Evolutionary conservation across 2,797 vertebrate genomes (phyloP).

Genomic region (Ctenopoma kingsleyae): DNA sequence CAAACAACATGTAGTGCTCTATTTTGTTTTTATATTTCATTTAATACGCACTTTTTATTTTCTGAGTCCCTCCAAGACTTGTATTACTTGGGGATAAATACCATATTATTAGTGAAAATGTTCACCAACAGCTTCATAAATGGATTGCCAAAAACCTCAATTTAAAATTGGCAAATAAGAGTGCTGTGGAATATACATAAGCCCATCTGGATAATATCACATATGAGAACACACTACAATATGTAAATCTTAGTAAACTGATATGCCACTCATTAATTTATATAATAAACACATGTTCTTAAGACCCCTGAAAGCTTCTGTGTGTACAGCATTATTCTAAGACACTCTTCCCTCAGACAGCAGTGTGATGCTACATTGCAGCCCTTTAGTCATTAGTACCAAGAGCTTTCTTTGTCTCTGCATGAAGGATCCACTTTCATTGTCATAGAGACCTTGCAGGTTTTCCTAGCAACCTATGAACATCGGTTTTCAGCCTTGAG

Average conservation of each 20-base stretch:
- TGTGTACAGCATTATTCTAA: conserved; percentile 7
- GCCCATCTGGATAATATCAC: too few species aligned
- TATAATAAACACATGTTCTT: background rate
- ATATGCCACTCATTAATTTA: conserved; percentile 14
- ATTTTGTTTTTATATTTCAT: background rate
- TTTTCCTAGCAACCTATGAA: conserved; percentile 52
- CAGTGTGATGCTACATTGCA: conserved; percentile 29
- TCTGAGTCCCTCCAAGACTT: background rate
- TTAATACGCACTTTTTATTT: background rate
- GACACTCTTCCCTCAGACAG: conserved; percentile 25
- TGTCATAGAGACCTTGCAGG: conserved; percentile 43
- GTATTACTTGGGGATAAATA: background rate
- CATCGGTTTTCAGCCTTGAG: conserved; percentile 34
- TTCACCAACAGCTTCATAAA: background rate
- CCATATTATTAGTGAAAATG: background rate
- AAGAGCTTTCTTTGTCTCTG: conserved; percentile 33
- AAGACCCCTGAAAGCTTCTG: conserved; percentile 17
- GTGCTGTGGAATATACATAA: too few species aligned
- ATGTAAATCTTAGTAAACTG: conserved; percentile 13
- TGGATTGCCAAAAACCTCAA: too few species aligned
- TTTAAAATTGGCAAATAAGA: too few species aligned
- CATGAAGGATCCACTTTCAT: conserved; percentile 22
- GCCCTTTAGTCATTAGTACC: conserved; percentile 25
- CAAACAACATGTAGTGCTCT: conserved; percentile 10
- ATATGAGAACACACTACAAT: too few species aligned